Conservation (phyloP, 30 jellyfish, hydroid and myxozoan species). For the Aurelia sp. region DNA sequence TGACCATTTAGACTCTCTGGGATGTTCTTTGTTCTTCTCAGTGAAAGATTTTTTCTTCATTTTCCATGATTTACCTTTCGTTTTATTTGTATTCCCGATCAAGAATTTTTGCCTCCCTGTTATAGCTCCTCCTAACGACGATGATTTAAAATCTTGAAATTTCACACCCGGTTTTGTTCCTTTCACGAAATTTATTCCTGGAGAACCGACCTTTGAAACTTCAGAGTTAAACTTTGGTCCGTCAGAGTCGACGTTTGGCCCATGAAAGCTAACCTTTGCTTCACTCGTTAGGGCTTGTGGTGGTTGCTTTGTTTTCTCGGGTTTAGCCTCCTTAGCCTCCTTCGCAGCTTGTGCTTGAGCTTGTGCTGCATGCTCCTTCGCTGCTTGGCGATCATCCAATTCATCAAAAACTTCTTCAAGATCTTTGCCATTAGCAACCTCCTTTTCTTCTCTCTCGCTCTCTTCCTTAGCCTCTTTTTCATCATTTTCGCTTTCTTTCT, state of each 20-base stretch:
- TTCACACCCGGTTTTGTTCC: background rate
- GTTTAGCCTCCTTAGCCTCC: background rate
- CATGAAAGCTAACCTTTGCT: conserved; percentile 9
- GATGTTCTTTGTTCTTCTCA: background rate
- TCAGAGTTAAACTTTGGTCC: too few relatives aligned
- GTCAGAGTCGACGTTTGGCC: too few relatives aligned
- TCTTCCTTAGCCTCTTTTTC: background rate
- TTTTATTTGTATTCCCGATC: background rate
- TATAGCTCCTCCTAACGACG: conserved; percentile 6
- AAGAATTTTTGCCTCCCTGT: conserved; percentile 38
- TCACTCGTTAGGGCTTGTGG: conserved; percentile 26
- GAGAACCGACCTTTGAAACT: background rate
- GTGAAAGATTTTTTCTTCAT: background rate
- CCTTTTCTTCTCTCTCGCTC: conserved; percentile 28
- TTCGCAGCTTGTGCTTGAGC: conserved; percentile 1
- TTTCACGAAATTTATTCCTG: background rate
- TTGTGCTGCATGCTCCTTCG: conserved; percentile 35
- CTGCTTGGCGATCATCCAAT: conserved; percentile 30
- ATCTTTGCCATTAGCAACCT: conserved; percentile 45
- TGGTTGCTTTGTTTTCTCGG: background rate
- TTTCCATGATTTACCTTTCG: background rate
- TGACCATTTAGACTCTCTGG: background rate
- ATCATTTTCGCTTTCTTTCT: conserved; percentile 1
- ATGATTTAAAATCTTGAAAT: background rate
- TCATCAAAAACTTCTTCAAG: conserved; percentile 54